A percentile compares a stretch with the other conserved stretches of the same genome.
Conservation (phyloP, 2,113 vertebrate genomes). For the Lepus europaeus region DNA sequence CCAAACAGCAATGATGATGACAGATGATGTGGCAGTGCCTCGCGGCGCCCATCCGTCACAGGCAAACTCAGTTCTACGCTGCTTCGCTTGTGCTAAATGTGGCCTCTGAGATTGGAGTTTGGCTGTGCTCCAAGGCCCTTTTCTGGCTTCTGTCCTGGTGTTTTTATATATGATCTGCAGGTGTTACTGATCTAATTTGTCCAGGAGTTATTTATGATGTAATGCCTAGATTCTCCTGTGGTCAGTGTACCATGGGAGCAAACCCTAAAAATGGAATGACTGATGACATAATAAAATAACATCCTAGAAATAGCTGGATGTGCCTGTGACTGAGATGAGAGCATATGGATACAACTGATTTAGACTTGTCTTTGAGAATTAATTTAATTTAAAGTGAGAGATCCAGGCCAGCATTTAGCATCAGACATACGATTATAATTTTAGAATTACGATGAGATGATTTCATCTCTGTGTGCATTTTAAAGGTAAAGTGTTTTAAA, state of each 20-base stretch:
- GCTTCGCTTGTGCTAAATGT: slow-evolving; percentile 49
- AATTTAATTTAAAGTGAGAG: slow-evolving; percentile 73
- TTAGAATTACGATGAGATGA: slow-evolving; percentile 67
- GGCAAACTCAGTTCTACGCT: slow-evolving; percentile 10
- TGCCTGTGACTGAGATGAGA: slow-evolving; percentile 60
- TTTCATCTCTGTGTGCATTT: slow-evolving; percentile 12
- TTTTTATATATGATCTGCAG: slow-evolving; percentile 74
- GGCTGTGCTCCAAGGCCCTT: slow-evolving; percentile 63
- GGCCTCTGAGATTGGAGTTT: slow-evolving; percentile 65
- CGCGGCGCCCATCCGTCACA: neutral
- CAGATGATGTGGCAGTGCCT: neutral
- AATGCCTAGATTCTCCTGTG: slow-evolving; percentile 54
- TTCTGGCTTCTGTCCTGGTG: slow-evolving; percentile 74
- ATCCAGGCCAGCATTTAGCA: slow-evolving; percentile 66
- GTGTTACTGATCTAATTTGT: slow-evolving; percentile 74
- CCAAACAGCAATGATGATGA: slow-evolving; percentile 19
- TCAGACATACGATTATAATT: slow-evolving; percentile 72
- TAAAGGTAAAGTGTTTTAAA: slow-evolving; percentile 51
- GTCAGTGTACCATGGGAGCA: slow-evolving; percentile 28
- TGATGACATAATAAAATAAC: slow-evolving; percentile 54
- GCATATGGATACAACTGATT: slow-evolving; percentile 77
- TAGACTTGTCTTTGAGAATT: slow-evolving; percentile 73
- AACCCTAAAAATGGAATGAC: slow-evolving; percentile 27
- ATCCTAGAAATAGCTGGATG: slow-evolving; percentile 70
- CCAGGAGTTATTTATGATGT: slow-evolving; percentile 55